Evolutionary conservation across 2,113 vertebrate species (phyloP).

Genomic region (Irena cyanogastra): DNA sequence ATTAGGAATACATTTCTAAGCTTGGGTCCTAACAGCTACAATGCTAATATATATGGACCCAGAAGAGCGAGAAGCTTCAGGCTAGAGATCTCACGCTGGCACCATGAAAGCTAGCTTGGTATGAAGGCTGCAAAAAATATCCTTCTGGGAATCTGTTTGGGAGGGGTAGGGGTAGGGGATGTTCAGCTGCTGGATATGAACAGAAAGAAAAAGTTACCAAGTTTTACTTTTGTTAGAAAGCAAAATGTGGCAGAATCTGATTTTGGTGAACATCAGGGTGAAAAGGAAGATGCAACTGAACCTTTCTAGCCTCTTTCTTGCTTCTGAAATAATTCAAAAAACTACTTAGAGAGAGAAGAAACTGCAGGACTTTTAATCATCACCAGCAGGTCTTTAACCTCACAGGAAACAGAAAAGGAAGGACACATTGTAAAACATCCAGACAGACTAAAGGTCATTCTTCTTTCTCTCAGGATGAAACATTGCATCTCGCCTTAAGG

Average conservation of each 20-base stretch:
- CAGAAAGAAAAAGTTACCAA: neutral
- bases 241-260: neutral
- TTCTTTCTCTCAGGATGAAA: slow-evolving; percentile 28
- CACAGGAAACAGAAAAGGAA: slow-evolving; percentile 59
- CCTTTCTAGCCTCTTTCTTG: neutral
- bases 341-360: slow-evolving; percentile 15
- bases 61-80: neutral
- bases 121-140: neutral
- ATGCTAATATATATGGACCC: neutral
- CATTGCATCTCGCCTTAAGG: neutral
- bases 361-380: slow-evolving; percentile 54
- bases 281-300: slow-evolving; percentile 28
- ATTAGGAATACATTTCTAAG: neutral
- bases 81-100: neutral
- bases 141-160: neutral
- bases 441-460: slow-evolving; percentile 52
- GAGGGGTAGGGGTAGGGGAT: neutral
- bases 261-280: neutral
- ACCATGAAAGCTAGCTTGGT: neutral
- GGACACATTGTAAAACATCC: slow-evolving; percentile 34
- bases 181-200: neutral
- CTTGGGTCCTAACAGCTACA: neutral
- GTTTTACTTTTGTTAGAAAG: neutral
- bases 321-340: slow-evolving; percentile 20
- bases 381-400: slow-evolving; percentile 52